A percentile compares a stretch with the other conserved stretches of the same genome.
Evolutionary conservation across 2,113 vertebrate species (phyloP).

Genomic region (Tamias sibiricus): DNA sequence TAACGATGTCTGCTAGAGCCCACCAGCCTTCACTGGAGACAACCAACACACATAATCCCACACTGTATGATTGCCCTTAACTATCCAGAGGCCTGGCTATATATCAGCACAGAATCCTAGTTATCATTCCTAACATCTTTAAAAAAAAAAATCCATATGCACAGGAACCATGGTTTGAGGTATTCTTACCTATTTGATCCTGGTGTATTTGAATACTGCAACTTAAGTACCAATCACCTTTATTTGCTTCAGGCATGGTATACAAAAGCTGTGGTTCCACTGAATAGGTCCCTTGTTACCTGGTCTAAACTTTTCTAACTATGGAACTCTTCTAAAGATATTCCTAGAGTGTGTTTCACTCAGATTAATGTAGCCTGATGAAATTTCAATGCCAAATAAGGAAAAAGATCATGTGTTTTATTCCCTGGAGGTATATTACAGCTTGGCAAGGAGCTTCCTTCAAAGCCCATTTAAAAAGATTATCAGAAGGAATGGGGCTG

Average conservation of each 20-base stretch:
- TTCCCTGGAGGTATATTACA: slow-evolving; percentile 32
- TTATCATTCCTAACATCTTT: slow-evolving; percentile 5
- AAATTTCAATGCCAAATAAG: slow-evolving; percentile 66
- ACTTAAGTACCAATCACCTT: not conserved
- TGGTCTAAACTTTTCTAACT: slow-evolving; percentile 12
- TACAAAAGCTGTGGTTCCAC: not conserved
- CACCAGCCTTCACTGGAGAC: not conserved
- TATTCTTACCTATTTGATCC: not conserved
- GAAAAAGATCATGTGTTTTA: slow-evolving; percentile 27
- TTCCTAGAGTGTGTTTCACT: slow-evolving; percentile 44
- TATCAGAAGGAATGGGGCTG: slow-evolving; percentile 65
- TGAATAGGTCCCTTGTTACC: not conserved
- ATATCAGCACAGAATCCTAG: not conserved
- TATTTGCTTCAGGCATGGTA: not conserved
- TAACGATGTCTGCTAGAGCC: not conserved
- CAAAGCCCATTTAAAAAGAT: slow-evolving; percentile 55
- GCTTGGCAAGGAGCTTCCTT: slow-evolving; percentile 51
- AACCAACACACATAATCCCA: not conserved
- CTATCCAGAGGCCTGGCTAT: not conserved
- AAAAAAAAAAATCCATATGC: not conserved
- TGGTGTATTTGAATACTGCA: not conserved
- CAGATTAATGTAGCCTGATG: slow-evolving; percentile 28
- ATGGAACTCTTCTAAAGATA: slow-evolving; percentile 4
- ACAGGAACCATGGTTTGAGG: not conserved
- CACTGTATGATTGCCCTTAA: not conserved